Evolutionary conservation across 92 coral and sea anemone species (phyloP).

Genomic region (Blastomussa wellsi): DNA sequence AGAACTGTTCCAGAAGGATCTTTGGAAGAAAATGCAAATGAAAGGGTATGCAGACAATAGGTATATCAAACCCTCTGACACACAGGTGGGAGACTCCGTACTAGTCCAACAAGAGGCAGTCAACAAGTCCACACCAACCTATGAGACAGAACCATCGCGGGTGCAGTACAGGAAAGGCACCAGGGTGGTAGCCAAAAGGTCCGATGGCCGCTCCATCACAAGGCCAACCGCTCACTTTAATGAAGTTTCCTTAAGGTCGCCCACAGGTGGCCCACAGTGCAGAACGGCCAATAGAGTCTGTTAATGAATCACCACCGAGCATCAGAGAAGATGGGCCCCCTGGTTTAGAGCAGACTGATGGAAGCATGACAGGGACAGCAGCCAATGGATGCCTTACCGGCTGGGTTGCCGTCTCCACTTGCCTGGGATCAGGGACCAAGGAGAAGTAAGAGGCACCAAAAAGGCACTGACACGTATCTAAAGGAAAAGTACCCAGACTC

Average conservation of each 20-base stretch:
- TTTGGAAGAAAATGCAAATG: slow-evolving; percentile 20
- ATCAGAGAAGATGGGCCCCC: neutral
- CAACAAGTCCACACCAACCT: slow-evolving; percentile 19
- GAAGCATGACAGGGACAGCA: neutral
- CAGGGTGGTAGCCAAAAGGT: neutral
- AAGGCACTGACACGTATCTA: slow-evolving; percentile 20
- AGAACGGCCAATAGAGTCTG: slow-evolving; percentile 10
- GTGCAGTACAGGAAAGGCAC: neutral
- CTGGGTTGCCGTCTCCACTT: slow-evolving; percentile 10
- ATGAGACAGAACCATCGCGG: slow-evolving; percentile 24
- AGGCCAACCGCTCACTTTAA: slow-evolving; percentile 44
- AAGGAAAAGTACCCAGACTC: slow-evolving; percentile 20
- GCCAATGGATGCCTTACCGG: neutral
- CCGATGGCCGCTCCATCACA: neutral
- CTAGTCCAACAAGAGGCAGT: slow-evolving; percentile 21
- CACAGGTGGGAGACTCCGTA: slow-evolving; percentile 30
- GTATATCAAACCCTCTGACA: slow-evolving; percentile 37
- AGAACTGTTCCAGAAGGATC: slow-evolving; percentile 21
- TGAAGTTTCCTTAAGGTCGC: slow-evolving; percentile 36
- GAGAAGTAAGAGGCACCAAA: slow-evolving; percentile 44
- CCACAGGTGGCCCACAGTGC: slow-evolving; percentile 7
- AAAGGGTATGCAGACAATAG: slow-evolving; percentile 30
- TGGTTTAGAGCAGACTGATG: neutral
- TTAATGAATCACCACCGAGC: neutral
- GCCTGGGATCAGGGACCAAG: slow-evolving; percentile 35